Evolutionary conservation across 2,888 invertebrate genomes (phyloP), one percentile per base, ranked within the genome.

Genomic region (Nebria salina): DNA sequence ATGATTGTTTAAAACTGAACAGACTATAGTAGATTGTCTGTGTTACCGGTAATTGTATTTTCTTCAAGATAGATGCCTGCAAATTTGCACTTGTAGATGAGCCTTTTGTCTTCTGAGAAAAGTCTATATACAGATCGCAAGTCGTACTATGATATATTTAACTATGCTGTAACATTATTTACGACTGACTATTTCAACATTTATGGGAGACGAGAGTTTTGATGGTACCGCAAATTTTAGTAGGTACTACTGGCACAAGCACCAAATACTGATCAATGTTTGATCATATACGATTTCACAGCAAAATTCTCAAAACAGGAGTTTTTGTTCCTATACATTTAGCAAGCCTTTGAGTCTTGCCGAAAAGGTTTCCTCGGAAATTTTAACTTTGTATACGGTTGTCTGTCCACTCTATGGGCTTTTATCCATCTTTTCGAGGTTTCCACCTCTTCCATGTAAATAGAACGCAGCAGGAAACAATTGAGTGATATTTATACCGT

Each of bases 401-500:
- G 11, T 20, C 20, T 70, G 70, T 70, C 68, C 68, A 26, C 26
- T 64, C 34, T 34, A 34, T 73, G 15, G 73, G 65, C n/a, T 65
- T 26, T 72, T 77, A 34, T 77, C 72, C 54, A 76, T 76, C 54
- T 54, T 54, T 54, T 54, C 54, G 54, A 4, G 54, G 54, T 54
- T 54, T 54, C 77, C 64, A 54, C 77, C 72, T 72, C 54, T 77
- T 77, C 72, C 77, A 77, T 77, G 77, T 77, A 77, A 77, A 77
- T 72, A 26, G 70, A 26, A 70, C 72, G 77, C 77, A 34, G 77
- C 73, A 78, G 73, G 73, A 78, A 78, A 78, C 78, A 78, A 78
- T 78, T 72, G 72, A n/a, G 73, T 43, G 78, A 72, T 78, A 78
- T 73, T 78, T 78, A 73, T 73, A 73, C 73, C 72, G 77, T 77